phyloP scores from a whole-genome alignment of 2,113 vertebrate species.

The Mormyrus iriodes region DNA sequence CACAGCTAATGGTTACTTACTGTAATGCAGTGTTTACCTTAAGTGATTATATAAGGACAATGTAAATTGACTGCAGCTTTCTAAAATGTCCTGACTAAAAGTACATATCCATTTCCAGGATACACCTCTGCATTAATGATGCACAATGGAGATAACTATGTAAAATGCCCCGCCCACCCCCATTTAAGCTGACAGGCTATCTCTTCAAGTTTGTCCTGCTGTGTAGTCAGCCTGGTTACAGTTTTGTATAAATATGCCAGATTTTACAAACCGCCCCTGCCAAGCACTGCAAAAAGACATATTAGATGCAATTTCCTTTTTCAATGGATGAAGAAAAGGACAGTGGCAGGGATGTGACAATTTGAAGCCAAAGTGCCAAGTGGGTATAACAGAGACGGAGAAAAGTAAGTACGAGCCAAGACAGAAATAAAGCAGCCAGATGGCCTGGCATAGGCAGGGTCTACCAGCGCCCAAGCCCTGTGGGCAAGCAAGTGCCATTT shows the following conservation, averaged over 20 bases:
- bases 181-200: not conserved
- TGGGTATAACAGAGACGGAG: not conserved
- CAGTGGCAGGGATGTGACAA: not conserved
- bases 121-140: not conserved
- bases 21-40: not conserved
- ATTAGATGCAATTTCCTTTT: not conserved
- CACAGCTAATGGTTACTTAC: not conserved
- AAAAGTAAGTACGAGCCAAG: not conserved
- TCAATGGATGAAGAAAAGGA: not conserved
- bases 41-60: not conserved
- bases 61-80: not conserved
- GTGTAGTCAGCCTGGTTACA: not conserved
- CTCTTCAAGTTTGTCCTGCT: not conserved
- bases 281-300: not conserved
- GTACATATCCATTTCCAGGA: not conserved
- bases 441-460: not conserved
- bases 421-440: not conserved
- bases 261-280: not conserved
- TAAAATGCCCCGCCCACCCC: not conserved
- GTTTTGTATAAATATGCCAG: not conserved
- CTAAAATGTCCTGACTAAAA: not conserved
- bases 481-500: not conserved
- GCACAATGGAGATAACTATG: not conserved
- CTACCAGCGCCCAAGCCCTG: not conserved
- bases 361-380: not conserved